Conservation (phyloP, 2,113 vertebrate genomes). For the Rana temporaria region DNA sequence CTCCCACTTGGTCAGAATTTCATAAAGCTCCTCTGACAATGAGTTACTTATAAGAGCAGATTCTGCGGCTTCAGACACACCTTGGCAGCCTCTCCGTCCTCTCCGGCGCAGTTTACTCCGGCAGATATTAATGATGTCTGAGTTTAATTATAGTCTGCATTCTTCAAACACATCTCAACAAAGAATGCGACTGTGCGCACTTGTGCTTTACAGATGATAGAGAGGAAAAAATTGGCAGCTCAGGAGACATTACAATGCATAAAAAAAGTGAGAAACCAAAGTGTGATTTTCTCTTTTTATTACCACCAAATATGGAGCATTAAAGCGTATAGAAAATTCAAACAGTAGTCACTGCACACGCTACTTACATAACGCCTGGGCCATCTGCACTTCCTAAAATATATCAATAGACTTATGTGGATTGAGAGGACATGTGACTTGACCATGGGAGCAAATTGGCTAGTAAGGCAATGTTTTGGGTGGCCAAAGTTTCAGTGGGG, state of each 20-base stretch:
- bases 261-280: not conserved
- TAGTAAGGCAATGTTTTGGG: too few species aligned
- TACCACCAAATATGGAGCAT: too few species aligned
- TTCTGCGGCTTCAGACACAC: not conserved
- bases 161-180: not conserved
- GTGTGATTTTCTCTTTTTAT: too few species aligned
- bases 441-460: too few species aligned
- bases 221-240: too few species aligned
- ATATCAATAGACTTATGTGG: too few species aligned
- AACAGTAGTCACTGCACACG: too few species aligned
- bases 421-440: too few species aligned
- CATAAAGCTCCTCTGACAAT: not conserved
- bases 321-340: too few species aligned
- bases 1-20: not conserved
- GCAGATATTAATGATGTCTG: conserved; percentile 28
- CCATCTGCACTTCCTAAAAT: too few species aligned
- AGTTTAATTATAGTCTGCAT: not conserved
- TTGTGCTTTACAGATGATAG: not conserved
- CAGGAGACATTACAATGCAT: not conserved
- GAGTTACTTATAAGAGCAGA: conserved; percentile 2
- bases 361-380: too few species aligned
- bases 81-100: not conserved
- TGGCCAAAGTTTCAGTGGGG: too few species aligned
- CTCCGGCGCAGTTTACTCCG: not conserved
- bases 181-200: not conserved